Base-by-base conservation (phyloP, 1,140 invertebrate species). In the Thalassaphorura encarpata region DNA sequence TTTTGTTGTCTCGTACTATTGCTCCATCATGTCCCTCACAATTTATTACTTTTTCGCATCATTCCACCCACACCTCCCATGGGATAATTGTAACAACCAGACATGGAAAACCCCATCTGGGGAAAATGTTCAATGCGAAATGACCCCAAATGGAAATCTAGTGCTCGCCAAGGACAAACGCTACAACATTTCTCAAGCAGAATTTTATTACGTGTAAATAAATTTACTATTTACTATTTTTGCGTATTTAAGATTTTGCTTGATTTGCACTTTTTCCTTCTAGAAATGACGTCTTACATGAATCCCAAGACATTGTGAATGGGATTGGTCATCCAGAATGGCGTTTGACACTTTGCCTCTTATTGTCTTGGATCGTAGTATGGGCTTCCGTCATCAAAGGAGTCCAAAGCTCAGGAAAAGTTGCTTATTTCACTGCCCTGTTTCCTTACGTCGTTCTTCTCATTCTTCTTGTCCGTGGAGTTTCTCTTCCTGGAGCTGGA, bases 161-260 rank as follows among this genome's bases (percentile, higher is more conserved):
- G 8, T n/a, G n/a, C n/a, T 36, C 33, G 33, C n/a, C 8, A 8
- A 36, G 33, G 8, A 36, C 8, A 36, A 36, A 11, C 8, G 8
- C 8, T n/a, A 23, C 8, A 8, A 6, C 42, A 8, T 21, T 18
- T 18, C 11, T 18, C 42, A 18, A 43, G 11, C 26, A 13, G 6
- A 23, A 13, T 29, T 48, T 23, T 48, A 13, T 13, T 28, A 13
- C 51, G n/a, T 11, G 24, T 15, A 41, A 36, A 21, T 1, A 19
- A 16, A 27, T 24, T 13, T 58, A 43, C 26, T 5, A 94, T 96
- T 66, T 96, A 91, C 69, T 96, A 95, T 71, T 95, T 96, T 72
- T 93, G 89, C 5, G 73, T 96, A 13, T 96, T 90, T 90, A 96
- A 95, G 72, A n/a, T n/a, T n/a, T n/a, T n/a, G n/a, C n/a, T n/a